phyloP scores from a whole-genome alignment of 2,888 invertebrate genomes.

The Loripinus fragilis region DNA sequence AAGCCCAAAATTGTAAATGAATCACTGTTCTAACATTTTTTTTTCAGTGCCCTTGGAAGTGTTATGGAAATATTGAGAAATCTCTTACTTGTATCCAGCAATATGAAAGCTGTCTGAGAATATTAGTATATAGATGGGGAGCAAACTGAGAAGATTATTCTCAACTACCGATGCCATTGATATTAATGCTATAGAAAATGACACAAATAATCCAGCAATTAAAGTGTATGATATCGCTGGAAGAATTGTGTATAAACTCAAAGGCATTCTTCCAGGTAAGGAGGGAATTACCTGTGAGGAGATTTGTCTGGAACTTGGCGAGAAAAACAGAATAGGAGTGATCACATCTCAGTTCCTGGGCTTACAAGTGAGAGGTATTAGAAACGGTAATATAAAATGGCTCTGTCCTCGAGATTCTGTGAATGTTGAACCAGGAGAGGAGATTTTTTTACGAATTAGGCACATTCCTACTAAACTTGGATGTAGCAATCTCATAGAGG shows the following conservation, averaged over 20 bases:
- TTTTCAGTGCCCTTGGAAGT: too few species aligned
- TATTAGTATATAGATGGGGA: too few species aligned
- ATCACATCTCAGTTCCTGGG: background rate
- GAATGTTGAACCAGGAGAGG: background rate
- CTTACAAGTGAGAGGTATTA: background rate
- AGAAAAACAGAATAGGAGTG: background rate
- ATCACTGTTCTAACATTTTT: too few species aligned
- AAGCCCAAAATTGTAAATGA: too few species aligned
- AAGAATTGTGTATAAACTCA: background rate
- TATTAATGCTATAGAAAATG: background rate
- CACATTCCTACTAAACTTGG: conserved; percentile 2
- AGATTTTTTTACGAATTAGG: background rate
- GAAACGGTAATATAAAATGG: background rate
- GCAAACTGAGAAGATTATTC: background rate
- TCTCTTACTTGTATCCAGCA: too few species aligned
- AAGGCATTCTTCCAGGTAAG: background rate
- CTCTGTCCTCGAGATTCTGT: background rate
- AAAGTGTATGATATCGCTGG: background rate
- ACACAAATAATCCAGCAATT: background rate
- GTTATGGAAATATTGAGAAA: too few species aligned
- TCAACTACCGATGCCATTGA: background rate
- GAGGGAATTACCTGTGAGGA: background rate
- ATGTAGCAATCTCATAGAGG: background rate
- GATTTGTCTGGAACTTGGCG: background rate
- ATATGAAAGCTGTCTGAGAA: too few species aligned